Conservation (phyloP, 2,113 vertebrate genomes). For the Platichthys stellatus region DNA sequence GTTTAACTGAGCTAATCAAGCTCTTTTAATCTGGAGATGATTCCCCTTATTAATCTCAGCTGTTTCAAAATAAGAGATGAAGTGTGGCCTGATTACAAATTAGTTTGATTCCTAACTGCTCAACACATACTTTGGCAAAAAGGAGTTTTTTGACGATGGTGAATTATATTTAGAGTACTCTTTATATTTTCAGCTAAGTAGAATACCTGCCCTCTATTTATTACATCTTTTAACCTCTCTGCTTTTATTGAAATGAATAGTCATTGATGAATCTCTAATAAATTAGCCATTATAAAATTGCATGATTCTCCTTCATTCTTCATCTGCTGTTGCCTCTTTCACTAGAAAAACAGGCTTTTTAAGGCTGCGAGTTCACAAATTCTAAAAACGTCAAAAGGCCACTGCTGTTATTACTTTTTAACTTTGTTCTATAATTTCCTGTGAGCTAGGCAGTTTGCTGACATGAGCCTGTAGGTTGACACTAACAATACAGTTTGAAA, state of each 20-base stretch:
- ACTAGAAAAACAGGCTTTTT: too few relatives aligned
- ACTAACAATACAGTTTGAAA: not conserved
- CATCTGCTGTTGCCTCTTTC: too few relatives aligned
- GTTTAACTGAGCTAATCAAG: slow-evolving; percentile 58
- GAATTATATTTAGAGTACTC: too few relatives aligned
- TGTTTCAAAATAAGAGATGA: slow-evolving; percentile 45
- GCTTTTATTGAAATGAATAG: too few relatives aligned
- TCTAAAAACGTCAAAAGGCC: not conserved
- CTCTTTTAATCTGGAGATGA: slow-evolving; percentile 50
- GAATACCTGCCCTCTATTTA: too few relatives aligned
- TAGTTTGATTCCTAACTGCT: slow-evolving; percentile 3
- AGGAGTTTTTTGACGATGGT: not conserved
- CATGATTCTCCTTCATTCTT: too few relatives aligned
- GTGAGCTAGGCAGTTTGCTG: not conserved
- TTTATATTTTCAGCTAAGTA: too few relatives aligned
- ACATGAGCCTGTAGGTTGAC: not conserved
- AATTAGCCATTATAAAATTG: too few relatives aligned
- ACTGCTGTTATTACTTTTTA: not conserved
- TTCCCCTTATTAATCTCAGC: slow-evolving; percentile 57
- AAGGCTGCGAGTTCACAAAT: too few relatives aligned
- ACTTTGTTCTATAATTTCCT: not conserved
- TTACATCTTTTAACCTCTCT: too few relatives aligned
- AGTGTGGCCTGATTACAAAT: slow-evolving; percentile 39
- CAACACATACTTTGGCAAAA: not conserved
- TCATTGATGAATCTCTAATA: too few relatives aligned